phyloP scores from a whole-genome alignment of 1,140 invertebrate genomes.

The Hermetia illucens region DNA sequence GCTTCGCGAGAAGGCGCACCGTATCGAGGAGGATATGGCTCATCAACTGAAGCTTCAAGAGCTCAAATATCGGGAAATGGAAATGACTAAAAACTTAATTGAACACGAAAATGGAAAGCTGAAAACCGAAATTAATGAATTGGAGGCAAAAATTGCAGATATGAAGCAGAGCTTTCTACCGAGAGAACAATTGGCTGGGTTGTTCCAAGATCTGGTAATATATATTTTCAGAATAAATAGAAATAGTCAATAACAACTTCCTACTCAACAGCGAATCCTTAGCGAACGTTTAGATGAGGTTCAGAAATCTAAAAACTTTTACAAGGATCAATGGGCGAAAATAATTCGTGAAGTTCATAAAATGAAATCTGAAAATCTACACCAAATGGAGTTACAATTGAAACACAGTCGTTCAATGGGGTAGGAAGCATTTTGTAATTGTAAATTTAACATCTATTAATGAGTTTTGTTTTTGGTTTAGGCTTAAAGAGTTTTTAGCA shows the following conservation, averaged over 20 bases:
- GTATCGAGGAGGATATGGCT: background rate
- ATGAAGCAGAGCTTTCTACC: background rate
- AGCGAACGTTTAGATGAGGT: conserved; percentile 2
- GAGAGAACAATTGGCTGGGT: background rate
- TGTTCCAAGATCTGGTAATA: conserved; percentile 3
- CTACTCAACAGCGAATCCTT: conserved; percentile 1
- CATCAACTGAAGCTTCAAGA: conserved; percentile 1
- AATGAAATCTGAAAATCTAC: conserved; percentile 1
- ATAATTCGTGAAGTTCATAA: conserved; percentile 1
- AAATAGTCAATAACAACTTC: background rate
- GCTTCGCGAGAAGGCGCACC: background rate
- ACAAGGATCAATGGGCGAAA: conserved; percentile 6
- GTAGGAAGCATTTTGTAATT: no score
- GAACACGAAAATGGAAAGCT: conserved; percentile 3
- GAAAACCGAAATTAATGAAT: background rate
- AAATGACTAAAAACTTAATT: background rate
- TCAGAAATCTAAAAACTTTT: conserved; percentile 1
- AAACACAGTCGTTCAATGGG: no score
- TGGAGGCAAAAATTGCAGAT: background rate
- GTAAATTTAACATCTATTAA: no score
- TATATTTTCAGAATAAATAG: background rate
- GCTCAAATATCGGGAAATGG: conserved; percentile 3
- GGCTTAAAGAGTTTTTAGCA: no score
- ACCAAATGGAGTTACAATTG: background rate
- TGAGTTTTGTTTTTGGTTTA: no score